Base-by-base conservation (phyloP, 2,797 vertebrate species). In the Melanotaenia boesemani region DNA sequence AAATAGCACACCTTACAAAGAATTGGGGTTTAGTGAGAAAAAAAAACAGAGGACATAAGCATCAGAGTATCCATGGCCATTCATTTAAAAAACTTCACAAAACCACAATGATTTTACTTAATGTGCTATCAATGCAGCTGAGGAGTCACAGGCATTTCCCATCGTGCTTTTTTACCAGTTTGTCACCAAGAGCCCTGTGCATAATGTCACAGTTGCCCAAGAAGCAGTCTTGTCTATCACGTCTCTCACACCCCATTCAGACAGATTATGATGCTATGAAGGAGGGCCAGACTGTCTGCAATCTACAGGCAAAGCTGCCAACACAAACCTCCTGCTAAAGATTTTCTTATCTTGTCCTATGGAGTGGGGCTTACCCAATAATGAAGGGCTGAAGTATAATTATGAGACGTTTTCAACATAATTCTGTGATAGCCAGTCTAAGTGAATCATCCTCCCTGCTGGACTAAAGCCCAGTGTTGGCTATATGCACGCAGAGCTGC, bases 371-470 rank as follows among this genome's bases (percentile, higher is more conserved):
- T 91, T 89, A 90, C 76, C 85, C 88, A 85, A 90, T 90, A 90
- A 90, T 88, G 89, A 93, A 85, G 73, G 72, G 86, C 85, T 86
- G 67, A 62, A 82, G 82, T 86, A 87, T 94, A 93, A 94, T 93
- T 90, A 93, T 85, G 76, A 81, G 82, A 86, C 90, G 84, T 85
- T 87, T 85, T 92, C 89, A 88, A 91, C 92, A 90, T 93, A 91
- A 89, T 80, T 88, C 67, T 79, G 63, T 59, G 89, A 94, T 90
- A 93, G 70, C 69, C 77, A 71, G 83, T 83, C 72, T 82, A 72
- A 90, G 82, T 62, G 77, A 67, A 92, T 92, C 87, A 87, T 92
- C 92, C 92, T 95, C 91, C 90, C 93, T 85, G 78, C 67, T 94
- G 93, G 89, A 91, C 62, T 72, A 48, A 74, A 68, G 91, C 90